Percentiles rank a stretch among this genome's conserved stretches.
Conservation (phyloP, 1,140 invertebrate genomes). For the Drosophila equinoxialis region DNA sequence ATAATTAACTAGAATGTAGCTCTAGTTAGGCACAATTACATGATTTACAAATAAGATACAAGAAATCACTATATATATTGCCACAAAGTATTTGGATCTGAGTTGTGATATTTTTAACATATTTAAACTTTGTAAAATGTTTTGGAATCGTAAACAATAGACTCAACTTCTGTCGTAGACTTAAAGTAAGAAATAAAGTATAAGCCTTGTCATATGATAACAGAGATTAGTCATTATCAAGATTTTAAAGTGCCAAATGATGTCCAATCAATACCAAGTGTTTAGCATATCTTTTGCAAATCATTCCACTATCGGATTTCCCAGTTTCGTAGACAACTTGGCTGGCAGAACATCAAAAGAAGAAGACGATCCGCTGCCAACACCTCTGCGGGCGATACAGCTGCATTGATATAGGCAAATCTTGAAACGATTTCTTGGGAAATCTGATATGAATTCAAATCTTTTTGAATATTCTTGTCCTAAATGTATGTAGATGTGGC, state of each 20-base stretch:
- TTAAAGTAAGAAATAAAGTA: too few relatives aligned
- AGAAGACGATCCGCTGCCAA: conserved; percentile 29
- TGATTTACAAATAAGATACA: too few relatives aligned
- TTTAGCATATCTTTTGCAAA: conserved; percentile 31
- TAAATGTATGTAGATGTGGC: conserved; percentile 19
- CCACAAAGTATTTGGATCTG: not conserved
- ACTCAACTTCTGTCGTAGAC: too few relatives aligned
- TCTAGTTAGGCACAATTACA: too few relatives aligned
- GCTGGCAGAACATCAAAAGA: conserved; percentile 34
- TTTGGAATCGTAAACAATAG: too few relatives aligned
- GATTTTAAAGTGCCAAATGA: conserved; percentile 37
- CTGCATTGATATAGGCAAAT: conserved; percentile 62
- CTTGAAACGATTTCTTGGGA: conserved; percentile 48
- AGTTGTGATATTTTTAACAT: too few relatives aligned
- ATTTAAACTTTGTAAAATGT: too few relatives aligned
- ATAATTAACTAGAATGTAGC: too few relatives aligned
- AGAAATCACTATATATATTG: not conserved
- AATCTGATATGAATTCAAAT: conserved; percentile 59
- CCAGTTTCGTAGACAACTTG: conserved; percentile 41
- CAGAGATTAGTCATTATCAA: conserved; percentile 6
- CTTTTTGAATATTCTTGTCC: conserved; percentile 31
- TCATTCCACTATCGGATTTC: conserved; percentile 20
- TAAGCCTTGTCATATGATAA: not conserved
- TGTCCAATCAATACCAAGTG: conserved; percentile 4
- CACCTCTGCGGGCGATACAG: conserved; percentile 45